Evolutionary conservation across 2,797 vertebrate species (phyloP).

Genomic region (Gobio occitaniae): DNA sequence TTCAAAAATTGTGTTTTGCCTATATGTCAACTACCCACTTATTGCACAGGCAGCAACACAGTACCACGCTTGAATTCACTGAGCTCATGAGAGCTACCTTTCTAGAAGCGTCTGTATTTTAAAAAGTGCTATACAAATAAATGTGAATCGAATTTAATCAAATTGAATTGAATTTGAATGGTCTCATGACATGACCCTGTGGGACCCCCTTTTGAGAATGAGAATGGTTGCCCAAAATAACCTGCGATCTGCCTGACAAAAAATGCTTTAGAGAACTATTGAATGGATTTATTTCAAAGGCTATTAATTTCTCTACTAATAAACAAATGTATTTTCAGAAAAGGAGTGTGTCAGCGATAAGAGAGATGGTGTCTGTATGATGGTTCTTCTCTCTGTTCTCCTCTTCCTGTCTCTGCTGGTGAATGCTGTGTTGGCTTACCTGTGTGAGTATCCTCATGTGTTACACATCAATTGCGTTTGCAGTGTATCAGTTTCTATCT

Average conservation of each 20-base stretch:
- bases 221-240: not conserved
- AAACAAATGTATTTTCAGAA: conserved; percentile 1
- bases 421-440: not conserved
- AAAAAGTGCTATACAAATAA: too few species aligned
- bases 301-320: not conserved
- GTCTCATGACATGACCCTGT: not conserved
- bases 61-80: too few species aligned
- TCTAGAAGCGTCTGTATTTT: too few species aligned
- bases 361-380: not conserved
- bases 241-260: not conserved
- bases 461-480: not conserved
- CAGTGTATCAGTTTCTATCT: not conserved
- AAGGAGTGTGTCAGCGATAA: not conserved
- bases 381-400: conserved; percentile 7
- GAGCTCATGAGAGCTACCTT: too few species aligned
- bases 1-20: too few species aligned
- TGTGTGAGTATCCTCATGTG: conserved; percentile 41
- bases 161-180: not conserved
- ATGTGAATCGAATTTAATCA: too few species aligned
- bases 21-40: too few species aligned
- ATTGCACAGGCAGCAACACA: too few species aligned
- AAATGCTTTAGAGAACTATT: not conserved
- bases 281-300: not conserved
- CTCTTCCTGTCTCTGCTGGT: conserved; percentile 37
- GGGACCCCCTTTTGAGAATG: not conserved